Percentiles rank a stretch among this genome's conserved stretches.
phyloP scores from a whole-genome alignment of 2,888 invertebrate genomes.

The Masnerella sp. region DNA sequence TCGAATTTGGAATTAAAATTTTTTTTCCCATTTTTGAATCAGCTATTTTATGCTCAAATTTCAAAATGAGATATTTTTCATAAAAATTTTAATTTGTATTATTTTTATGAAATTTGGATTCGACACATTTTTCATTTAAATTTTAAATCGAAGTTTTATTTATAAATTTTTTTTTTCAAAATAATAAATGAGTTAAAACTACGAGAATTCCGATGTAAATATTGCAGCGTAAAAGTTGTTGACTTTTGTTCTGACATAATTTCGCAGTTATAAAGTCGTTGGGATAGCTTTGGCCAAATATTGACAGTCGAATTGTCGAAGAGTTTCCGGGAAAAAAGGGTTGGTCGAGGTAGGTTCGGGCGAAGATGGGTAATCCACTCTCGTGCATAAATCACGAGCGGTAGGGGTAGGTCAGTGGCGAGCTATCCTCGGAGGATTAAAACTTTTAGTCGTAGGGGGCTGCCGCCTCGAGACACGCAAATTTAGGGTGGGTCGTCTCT shows the following conservation, averaged over 20 bases:
- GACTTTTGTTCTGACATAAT: slow-evolving; percentile 1
- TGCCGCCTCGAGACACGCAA: slow-evolving; percentile 73
- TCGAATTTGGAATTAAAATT: too few relatives aligned
- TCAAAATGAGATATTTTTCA: too few relatives aligned
- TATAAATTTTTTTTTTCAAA: too few relatives aligned
- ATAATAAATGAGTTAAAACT: too few relatives aligned
- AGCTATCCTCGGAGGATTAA: slow-evolving; percentile 70
- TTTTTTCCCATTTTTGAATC: too few relatives aligned
- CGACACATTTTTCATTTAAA: too few relatives aligned
- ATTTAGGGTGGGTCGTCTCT: slow-evolving; percentile 73
- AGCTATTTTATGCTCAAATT: too few relatives aligned
- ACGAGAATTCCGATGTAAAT: too few relatives aligned
- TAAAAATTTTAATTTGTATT: too few relatives aligned
- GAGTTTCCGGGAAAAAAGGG: slow-evolving; percentile 48
- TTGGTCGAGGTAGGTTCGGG: slow-evolving; percentile 64
- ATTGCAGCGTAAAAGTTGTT: background rate
- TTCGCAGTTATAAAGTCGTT: background rate
- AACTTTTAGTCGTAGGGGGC: slow-evolving; percentile 70
- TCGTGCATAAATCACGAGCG: slow-evolving; percentile 74
- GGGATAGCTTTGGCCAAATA: slow-evolving; percentile 8
- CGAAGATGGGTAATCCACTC: slow-evolving; percentile 62
- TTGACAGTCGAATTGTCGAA: slow-evolving; percentile 27
- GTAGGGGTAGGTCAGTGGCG: slow-evolving; percentile 75
- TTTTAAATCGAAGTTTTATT: too few relatives aligned
- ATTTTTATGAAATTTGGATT: too few relatives aligned